Evolutionary conservation across 2,113 vertebrate species (phyloP).

Genomic region (Grus americana): DNA sequence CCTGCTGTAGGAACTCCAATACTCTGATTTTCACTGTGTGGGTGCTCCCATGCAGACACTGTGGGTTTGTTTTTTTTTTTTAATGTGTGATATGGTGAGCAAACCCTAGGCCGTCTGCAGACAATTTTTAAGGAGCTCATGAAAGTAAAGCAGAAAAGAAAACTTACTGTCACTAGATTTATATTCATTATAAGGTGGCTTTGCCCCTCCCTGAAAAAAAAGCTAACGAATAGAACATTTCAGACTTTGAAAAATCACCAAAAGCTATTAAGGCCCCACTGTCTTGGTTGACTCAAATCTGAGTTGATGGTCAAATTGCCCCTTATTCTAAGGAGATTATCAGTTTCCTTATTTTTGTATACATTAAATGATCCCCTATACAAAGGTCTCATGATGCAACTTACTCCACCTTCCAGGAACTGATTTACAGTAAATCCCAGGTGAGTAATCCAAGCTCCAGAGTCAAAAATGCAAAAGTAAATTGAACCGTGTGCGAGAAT

Average conservation of each 20-base stretch:
- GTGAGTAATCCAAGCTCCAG: not conserved
- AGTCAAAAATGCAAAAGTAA: not conserved
- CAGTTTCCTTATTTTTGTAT: not conserved
- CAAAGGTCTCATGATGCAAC: not conserved
- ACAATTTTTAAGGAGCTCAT: not conserved
- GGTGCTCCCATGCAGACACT: not conserved
- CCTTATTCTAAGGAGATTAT: not conserved
- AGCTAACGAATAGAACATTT: not conserved
- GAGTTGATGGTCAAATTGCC: not conserved
- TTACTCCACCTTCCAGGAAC: not conserved
- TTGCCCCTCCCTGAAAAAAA: not conserved
- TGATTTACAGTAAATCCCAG: not conserved
- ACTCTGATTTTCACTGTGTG: not conserved
- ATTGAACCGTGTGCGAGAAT: not conserved
- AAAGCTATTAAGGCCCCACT: not conserved
- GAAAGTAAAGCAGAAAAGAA: not conserved
- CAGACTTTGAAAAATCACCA: not conserved
- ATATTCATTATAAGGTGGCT: not conserved
- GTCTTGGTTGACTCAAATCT: not conserved
- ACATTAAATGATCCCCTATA: not conserved
- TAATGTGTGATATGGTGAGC: not conserved
- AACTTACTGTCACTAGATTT: not conserved
- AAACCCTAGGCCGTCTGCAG: not conserved
- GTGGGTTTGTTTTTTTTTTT: not conserved
- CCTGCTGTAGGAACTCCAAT: not conserved